Percentiles rank a stretch among this genome's conserved stretches.
Evolutionary conservation across 2,797 vertebrate genomes (phyloP).

Genomic region (Pygocentrus nattereri): DNA sequence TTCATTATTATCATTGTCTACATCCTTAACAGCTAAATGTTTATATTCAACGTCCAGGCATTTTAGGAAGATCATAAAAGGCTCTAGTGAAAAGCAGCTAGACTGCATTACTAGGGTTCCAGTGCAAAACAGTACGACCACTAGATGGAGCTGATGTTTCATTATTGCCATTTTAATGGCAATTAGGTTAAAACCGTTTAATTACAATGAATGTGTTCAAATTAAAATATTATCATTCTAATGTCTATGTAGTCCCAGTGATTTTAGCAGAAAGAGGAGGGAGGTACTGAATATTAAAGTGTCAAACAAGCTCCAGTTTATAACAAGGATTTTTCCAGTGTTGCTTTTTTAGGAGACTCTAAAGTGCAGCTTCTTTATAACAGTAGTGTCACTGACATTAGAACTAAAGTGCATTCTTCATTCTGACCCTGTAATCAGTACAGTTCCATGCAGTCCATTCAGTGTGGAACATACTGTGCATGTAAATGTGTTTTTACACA

Average conservation of each 20-base stretch:
- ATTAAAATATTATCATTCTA: neutral
- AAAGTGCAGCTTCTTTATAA: conserved; percentile 18
- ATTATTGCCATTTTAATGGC: neutral
- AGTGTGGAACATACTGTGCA: neutral
- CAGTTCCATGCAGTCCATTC: neutral
- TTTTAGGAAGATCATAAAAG: no score
- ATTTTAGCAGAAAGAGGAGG: neutral
- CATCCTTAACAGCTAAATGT: neutral
- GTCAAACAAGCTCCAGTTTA: conserved; percentile 11
- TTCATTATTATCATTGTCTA: neutral
- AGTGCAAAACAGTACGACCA: neutral
- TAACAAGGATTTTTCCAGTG: neutral
- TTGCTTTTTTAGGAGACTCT: conserved; percentile 3
- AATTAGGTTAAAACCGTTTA: neutral
- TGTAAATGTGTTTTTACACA: conserved; percentile 74
- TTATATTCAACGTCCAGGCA: neutral
- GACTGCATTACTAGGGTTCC: neutral
- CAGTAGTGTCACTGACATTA: neutral
- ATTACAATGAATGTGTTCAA: neutral
- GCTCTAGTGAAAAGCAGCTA: no score
- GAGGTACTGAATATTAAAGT: neutral
- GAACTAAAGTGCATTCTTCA: neutral
- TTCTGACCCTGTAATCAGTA: neutral
- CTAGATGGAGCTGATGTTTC: conserved; percentile 37
- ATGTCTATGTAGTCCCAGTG: neutral